Evolutionary conservation across 2,797 vertebrate genomes (phyloP).

Genomic region (Acipenser oxyrinchus): DNA sequence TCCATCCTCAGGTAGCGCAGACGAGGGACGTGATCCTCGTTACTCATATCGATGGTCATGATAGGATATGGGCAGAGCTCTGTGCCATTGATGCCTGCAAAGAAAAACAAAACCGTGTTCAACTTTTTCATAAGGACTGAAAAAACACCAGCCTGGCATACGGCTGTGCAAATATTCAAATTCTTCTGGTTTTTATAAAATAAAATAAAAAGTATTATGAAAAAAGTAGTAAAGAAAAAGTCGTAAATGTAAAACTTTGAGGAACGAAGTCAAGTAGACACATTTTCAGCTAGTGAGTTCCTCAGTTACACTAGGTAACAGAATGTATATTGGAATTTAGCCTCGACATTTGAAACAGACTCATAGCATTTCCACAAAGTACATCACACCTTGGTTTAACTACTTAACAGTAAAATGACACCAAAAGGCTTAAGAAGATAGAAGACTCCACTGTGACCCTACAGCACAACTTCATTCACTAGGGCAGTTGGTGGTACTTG

Average conservation of each 20-base stretch:
- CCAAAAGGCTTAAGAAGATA: not conserved
- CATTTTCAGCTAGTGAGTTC: too few species aligned
- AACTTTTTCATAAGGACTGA: not conserved
- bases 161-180: too few species aligned
- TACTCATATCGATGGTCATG: conserved; percentile 42
- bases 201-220: not conserved
- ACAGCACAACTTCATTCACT: too few species aligned
- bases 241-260: not conserved
- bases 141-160: too few species aligned
- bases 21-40: conserved; percentile 57
- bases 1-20: conserved; percentile 91
- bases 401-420: not conserved
- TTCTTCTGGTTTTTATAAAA: not conserved
- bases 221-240: not conserved
- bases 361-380: too few species aligned
- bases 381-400: too few species aligned
- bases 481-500: too few species aligned
- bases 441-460: not conserved
- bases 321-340: too few species aligned
- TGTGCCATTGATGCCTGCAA: conserved; percentile 82
- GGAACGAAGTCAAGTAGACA: too few species aligned
- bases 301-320: too few species aligned
- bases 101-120: conserved; percentile 7
- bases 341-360: too few species aligned
- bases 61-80: conserved; percentile 72